Conservation (phyloP, 1,140 invertebrate species). For the Planococcus citri region DNA sequence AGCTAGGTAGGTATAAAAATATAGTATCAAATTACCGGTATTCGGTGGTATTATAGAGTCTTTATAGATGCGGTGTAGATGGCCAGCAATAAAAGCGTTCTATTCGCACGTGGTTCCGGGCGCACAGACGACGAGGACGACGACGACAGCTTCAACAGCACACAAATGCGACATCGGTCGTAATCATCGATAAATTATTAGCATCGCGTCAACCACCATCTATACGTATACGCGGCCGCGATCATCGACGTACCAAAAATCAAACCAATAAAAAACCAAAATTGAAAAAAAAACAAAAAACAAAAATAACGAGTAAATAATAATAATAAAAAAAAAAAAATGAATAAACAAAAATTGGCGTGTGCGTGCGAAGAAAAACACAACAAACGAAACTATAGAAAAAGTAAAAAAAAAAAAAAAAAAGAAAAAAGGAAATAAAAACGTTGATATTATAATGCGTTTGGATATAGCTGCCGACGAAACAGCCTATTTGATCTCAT, state of each 20-base stretch:
- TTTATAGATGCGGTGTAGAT: no score
- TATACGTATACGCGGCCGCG: background rate
- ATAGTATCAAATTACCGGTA: no score
- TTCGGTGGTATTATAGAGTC: no score
- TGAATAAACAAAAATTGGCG: background rate
- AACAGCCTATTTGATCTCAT: slow-evolving; percentile 19
- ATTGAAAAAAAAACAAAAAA: background rate
- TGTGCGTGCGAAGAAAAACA: background rate
- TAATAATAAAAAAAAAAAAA: slow-evolving; percentile 2
- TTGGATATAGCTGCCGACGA: slow-evolving; percentile 15
- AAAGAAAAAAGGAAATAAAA: slow-evolving; percentile 16
- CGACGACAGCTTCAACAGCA: no score
- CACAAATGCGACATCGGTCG: background rate
- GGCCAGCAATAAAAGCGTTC: no score
- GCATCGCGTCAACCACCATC: background rate
- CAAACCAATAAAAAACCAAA: background rate
- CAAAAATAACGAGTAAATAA: no score
- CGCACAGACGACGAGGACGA: no score
- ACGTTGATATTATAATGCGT: slow-evolving; percentile 19
- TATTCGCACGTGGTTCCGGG: no score
- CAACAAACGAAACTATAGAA: background rate
- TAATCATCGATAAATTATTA: background rate
- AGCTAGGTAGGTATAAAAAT: no score
- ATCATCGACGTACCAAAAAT: background rate
- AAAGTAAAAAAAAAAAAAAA: slow-evolving; percentile 4